Evolutionary conservation across 35 echinoderm and acorn worm species (phyloP), one percentile per base, ranked within the genome.

Genomic region (Apostichopus japonicus): DNA sequence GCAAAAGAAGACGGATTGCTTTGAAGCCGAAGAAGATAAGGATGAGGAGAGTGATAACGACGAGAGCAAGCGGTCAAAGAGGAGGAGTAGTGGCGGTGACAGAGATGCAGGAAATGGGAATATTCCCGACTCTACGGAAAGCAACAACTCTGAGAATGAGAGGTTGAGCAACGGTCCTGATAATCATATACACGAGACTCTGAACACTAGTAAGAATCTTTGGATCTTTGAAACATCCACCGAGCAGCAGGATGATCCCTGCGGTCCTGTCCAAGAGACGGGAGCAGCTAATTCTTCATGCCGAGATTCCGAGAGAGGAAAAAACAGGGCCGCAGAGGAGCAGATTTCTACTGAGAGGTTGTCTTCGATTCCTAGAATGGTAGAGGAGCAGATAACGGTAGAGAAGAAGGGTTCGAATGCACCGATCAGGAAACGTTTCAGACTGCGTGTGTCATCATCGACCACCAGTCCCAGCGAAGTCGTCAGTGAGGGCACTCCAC

Each of bases 381-480:
- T 87, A 56, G 86, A 87, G 56, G 86, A 87, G n/a, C 86, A 90
- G 88, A 73, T 90, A 22, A 90, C 88, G 1, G 88, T 90, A 51
- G 88, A 90, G 67, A 90, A 90, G 88, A 73, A 90, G 67, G 72
- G 72, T 9, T 90, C 88, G 24, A 90, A 90, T 58, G 88, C 88
- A 53, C 88, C 88, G 10, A 90, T 90, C 19, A 25, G 88, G n/a
- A 90, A 90, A 51, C 24, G 88, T 15, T 90, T 90, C 72, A 73
- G 88, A 77, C 25, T 90, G 23, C 25, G 88, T 14, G 86, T 58
- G 86, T 87, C 86, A 13, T 58, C 53, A 56, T 44, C 33, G 33
- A 56, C 63, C 5, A 58, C 54, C 6, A 87, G 56, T 51, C 15
- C 56, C 58, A 78, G 65, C 24, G 53, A 53, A 23, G 19, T 22